Base-by-base conservation (phyloP, 1,140 invertebrate species). In the Bombus superbus region DNA sequence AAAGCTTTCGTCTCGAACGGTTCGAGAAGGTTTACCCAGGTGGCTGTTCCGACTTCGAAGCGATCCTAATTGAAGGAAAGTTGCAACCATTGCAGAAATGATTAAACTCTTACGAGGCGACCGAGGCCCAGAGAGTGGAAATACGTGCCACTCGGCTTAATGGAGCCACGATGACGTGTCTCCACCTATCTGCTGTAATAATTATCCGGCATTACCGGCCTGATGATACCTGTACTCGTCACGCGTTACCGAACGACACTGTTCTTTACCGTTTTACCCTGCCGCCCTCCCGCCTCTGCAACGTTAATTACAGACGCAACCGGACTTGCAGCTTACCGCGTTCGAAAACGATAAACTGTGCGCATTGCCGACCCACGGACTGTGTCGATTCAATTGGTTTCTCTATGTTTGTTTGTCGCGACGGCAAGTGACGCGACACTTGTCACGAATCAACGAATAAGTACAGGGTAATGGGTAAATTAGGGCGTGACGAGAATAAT, bases 31-130 rank as follows among this genome's bases (percentile, higher is more conserved):
- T 93, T 93, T 93, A 91, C 89, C 86, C 92, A 93, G 91, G 91
- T 93, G 91, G 73, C 74, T 44, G 38, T 62, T 76, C 86, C 72
- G 83, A 88, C 68, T 72, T 83, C 80, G 79, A 88, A 85, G 86
- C 62, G 86, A 69, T 83, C 86, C 88, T 93, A 93, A 93, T 93
- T 93, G 92, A 93, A 91, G 91, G 79, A 87, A 92, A 88, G 86
- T 85, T 85, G 76, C 85, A 79, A 68, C 89, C 85, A 91, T 88
- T 81, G 76, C 83, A 87, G 83, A 88, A 90, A 90, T 80, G 84
- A 81, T 87, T 91, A 91, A 91, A 90, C 85, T 87, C 85, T 90
- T 82, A 85, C 75, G 83, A 79, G 71, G 42, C 71, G 53, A 78
- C 59, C 62, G 68, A 53, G 69, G 28, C 28, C 40, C 68, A 40